phyloP scores from a whole-genome alignment of 2,113 vertebrate genomes.

The Haemorhous mexicanus region DNA sequence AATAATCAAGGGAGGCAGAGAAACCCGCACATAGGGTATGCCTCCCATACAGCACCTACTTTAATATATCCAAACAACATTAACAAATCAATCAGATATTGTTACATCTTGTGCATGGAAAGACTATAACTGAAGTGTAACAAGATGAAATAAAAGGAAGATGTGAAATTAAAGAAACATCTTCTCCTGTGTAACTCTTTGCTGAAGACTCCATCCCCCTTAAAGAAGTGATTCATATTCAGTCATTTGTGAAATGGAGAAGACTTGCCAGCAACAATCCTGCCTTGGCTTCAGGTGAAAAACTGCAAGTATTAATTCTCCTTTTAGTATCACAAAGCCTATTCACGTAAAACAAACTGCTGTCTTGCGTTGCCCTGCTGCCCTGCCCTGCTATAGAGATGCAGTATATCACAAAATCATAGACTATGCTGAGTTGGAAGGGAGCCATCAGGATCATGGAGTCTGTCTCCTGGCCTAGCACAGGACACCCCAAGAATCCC shows the following conservation, averaged over 20 bases:
- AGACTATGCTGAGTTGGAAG: neutral
- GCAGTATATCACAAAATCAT: neutral
- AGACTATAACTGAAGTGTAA: neutral
- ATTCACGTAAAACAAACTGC: neutral
- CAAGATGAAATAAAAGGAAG: neutral
- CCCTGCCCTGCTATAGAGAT: neutral
- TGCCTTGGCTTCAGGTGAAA: neutral
- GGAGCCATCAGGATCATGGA: neutral
- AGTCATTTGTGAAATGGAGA: neutral
- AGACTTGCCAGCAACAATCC: constrained; percentile 8
- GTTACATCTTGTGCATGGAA: neutral
- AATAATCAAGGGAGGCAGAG: neutral
- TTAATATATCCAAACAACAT: neutral
- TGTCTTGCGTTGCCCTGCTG: neutral
- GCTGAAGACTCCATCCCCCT: neutral
- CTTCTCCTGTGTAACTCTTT: neutral
- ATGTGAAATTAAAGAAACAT: neutral
- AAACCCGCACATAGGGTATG: neutral
- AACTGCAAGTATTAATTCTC: neutral
- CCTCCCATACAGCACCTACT: neutral
- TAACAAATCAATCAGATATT: neutral
- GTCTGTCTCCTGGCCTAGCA: neutral
- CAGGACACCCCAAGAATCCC: neutral
- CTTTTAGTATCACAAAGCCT: neutral
- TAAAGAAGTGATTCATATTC: neutral